Conservation (phyloP, 2,113 vertebrate species). For the Vidua macroura region DNA sequence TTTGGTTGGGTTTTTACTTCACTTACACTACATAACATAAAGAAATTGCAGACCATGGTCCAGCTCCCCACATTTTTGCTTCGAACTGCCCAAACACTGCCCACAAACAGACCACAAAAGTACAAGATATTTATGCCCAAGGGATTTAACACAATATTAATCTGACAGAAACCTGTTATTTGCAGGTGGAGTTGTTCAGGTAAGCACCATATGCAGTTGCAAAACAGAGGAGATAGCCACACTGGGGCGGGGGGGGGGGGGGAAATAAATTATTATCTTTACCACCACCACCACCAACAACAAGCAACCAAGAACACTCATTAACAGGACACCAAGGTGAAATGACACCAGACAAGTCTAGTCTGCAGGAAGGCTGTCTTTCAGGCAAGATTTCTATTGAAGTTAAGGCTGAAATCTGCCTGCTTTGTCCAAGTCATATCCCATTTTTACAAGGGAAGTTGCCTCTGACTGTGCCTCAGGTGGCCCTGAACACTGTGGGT, state of each 20-base stretch:
- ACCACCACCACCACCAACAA: background rate
- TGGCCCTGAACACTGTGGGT: background rate
- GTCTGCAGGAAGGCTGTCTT: background rate
- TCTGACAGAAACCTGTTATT: background rate
- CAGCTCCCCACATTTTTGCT: background rate
- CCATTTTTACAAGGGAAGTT: background rate
- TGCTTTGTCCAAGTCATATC: background rate
- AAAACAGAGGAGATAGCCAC: background rate
- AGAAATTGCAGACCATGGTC: background rate
- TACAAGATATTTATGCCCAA: background rate
- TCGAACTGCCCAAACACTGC: background rate
- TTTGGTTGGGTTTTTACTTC: background rate
- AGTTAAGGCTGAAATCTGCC: background rate
- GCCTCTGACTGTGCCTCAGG: background rate
- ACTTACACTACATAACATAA: background rate
- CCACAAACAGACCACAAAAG: background rate
- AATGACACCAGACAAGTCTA: background rate
- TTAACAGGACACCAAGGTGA: background rate
- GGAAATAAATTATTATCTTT: background rate
- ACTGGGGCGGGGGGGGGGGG: rapidly evolving
- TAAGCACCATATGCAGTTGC: background rate
- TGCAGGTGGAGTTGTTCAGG: background rate
- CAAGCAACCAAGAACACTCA: background rate
- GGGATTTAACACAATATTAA: background rate
- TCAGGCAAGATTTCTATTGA: background rate